These are phyloP conservation scores for Pithys albifrons DNA, from an alignment of 2,113 vertebrate species.

Conservation along the genomic window DNA sequence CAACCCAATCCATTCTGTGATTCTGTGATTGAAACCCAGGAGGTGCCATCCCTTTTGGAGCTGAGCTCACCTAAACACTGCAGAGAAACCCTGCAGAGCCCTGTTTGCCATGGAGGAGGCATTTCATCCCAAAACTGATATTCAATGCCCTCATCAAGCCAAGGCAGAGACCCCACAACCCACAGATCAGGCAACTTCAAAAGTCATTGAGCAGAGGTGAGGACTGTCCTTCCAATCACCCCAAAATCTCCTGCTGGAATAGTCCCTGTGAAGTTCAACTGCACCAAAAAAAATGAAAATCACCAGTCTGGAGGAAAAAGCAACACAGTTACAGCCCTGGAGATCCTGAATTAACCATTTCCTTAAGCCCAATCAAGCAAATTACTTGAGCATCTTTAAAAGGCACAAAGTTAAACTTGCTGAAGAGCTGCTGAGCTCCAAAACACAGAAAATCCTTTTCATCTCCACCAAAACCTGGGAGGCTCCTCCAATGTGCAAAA, in stretches of 20 bases:
- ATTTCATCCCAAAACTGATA: background rate
- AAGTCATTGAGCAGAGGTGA: background rate
- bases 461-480: background rate
- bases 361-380: background rate
- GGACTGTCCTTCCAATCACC: background rate
- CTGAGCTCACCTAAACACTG: background rate
- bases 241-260: background rate
- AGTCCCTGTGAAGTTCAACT: background rate
- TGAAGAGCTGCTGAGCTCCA: background rate
- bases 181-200: background rate
- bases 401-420: background rate
- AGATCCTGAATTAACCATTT: background rate
- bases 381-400: background rate
- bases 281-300: background rate
- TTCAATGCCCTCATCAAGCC: background rate
- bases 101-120: rapidly evolving
- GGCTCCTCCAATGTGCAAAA: background rate
- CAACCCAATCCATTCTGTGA: too few species aligned
- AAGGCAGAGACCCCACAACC: rapidly evolving
- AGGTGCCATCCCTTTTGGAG: too few species aligned
- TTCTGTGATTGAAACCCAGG: background rate
- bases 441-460: background rate
- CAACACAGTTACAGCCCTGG: background rate
- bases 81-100: background rate
- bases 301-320: background rate